phyloP scores from a whole-genome alignment of 2,888 invertebrate species.

The Lycia hirtaria region DNA sequence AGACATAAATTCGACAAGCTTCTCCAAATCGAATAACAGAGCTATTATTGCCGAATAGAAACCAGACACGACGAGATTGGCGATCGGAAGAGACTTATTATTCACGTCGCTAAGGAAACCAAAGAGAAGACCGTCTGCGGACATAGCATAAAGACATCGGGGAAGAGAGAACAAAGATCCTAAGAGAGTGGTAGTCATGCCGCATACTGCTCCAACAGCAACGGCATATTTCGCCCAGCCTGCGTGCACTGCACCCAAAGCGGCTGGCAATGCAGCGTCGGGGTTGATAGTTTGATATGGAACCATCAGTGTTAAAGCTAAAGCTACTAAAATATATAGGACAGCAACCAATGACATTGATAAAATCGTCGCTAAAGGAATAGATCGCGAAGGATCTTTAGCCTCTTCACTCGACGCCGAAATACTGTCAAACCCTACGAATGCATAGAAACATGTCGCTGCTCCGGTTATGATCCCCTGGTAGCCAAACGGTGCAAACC shows the following conservation, averaged over 20 bases:
- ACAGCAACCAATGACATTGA: slow-evolving; percentile 93
- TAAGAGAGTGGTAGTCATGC: slow-evolving; percentile 95
- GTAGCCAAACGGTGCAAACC: slow-evolving; percentile 92
- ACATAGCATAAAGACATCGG: slow-evolving; percentile 96
- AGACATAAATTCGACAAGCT: slow-evolving; percentile 97
- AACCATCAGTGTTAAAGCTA: slow-evolving; percentile 93
- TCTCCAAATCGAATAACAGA: slow-evolving; percentile 93
- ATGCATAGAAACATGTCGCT: slow-evolving; percentile 96
- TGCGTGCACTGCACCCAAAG: slow-evolving; percentile 90
- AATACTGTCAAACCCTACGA: slow-evolving; percentile 96
- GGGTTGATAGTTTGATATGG: slow-evolving; percentile 91
- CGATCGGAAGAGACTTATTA: slow-evolving; percentile 91
- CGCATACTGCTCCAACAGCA: slow-evolving; percentile 94
- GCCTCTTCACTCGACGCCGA: slow-evolving; percentile 96
- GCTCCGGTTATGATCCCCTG: slow-evolving; percentile 93
- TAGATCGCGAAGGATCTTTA: slow-evolving; percentile 91
- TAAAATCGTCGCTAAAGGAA: slow-evolving; percentile 92
- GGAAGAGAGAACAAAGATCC: slow-evolving; percentile 95
- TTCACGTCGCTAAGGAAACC: slow-evolving; percentile 91
- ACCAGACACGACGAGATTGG: slow-evolving; percentile 92
- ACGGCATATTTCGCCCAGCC: slow-evolving; percentile 94
- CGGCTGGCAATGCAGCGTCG: slow-evolving; percentile 92
- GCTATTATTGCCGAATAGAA: slow-evolving; percentile 91
- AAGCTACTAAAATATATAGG: slow-evolving; percentile 92
- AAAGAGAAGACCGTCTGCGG: slow-evolving; percentile 94